These are phyloP conservation scores for Gryon sp. DNA, from an alignment of 1,140 invertebrate genomes.

Conservation along the genomic window DNA sequence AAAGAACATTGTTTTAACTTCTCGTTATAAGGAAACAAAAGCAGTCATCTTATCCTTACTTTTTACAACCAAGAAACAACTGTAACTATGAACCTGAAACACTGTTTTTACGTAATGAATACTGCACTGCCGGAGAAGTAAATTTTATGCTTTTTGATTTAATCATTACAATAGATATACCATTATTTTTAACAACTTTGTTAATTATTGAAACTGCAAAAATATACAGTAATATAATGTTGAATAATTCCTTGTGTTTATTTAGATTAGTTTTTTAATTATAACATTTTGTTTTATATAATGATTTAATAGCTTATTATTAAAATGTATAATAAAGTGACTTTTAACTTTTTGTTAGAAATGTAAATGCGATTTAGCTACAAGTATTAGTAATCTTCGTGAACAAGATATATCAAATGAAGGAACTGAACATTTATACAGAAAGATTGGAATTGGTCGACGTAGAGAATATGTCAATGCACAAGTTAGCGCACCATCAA, in stretches of 20 bases:
- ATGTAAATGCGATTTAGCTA: constrained; percentile 62
- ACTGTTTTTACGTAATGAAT: constrained; percentile 40
- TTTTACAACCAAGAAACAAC: constrained; percentile 6
- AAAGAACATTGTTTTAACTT: no score
- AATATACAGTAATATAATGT: no score
- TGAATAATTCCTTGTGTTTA: no score
- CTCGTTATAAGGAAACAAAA: constrained; percentile 52
- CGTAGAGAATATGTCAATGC: constrained; percentile 69
- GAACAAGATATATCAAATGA: constrained; percentile 21
- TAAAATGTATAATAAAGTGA: no score
- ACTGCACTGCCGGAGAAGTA: constrained; percentile 19
- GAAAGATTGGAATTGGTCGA: constrained; percentile 60
- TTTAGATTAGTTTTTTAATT: neutral
- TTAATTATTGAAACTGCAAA: no score
- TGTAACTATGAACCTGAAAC: constrained; percentile 40
- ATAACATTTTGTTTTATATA: neutral
- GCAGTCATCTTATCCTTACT: constrained; percentile 14
- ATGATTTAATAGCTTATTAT: neutral
- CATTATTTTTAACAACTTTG: no score
- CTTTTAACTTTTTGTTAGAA: no score
- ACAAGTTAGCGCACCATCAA: constrained; percentile 59
- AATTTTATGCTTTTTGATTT: no score
- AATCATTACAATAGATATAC: no score
- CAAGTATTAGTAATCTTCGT: constrained; percentile 67
- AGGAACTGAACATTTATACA: constrained; percentile 50